Evolutionary conservation across 1,140 invertebrate species (phyloP).

Genomic region (Homalodisca vitripennis): DNA sequence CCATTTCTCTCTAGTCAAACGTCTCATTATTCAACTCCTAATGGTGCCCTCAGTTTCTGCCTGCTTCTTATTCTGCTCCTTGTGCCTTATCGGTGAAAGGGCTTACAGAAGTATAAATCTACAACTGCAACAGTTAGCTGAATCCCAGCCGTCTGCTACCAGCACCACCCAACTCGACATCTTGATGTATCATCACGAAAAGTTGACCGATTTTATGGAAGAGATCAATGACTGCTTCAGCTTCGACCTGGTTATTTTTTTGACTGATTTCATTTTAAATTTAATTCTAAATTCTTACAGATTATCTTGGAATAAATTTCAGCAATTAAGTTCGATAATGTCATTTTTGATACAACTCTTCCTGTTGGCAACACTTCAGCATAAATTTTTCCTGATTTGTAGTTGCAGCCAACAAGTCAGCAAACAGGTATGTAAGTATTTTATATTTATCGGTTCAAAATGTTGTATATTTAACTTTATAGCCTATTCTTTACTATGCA

Average conservation of each 20-base stretch:
- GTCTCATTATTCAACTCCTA: background rate
- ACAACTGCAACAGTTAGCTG: background rate
- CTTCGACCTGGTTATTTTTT: background rate
- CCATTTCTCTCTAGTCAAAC: background rate
- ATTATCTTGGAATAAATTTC: background rate
- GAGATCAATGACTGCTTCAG: background rate
- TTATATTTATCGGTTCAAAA: too few species aligned
- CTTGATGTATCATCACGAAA: background rate
- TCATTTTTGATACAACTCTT: background rate
- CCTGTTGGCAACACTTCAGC: background rate
- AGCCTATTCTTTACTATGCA: too few species aligned
- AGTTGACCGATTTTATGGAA: background rate
- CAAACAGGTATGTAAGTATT: background rate
- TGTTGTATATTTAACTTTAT: too few species aligned
- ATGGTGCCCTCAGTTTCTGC: background rate
- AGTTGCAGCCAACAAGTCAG: background rate
- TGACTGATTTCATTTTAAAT: background rate
- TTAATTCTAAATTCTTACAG: background rate
- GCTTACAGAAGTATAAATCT: background rate
- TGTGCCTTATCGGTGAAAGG: slow-evolving; percentile 4
- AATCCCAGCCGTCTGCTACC: background rate
- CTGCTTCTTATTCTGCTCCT: background rate
- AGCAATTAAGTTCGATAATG: background rate
- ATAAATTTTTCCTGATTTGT: slow-evolving; percentile 3
- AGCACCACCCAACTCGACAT: background rate